phyloP scores from a whole-genome alignment of 2,888 invertebrate genomes.

The Drosophila helvetica region DNA sequence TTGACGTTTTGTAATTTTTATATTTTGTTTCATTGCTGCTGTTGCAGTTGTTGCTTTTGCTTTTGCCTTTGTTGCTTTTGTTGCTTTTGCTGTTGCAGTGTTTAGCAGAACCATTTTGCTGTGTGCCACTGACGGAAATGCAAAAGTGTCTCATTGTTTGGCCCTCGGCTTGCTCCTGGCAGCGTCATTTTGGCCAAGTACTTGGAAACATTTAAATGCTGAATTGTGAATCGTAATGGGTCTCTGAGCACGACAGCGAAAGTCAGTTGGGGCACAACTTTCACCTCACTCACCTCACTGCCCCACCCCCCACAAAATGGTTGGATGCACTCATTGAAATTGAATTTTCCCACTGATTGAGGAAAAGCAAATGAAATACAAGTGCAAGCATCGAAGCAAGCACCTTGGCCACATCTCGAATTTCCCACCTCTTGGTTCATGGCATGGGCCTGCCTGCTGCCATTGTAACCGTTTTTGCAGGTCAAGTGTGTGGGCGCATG shows the following conservation, averaged over 20 bases:
- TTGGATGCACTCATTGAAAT: constrained; percentile 36
- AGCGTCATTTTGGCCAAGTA: constrained; percentile 66
- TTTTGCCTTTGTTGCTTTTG: constrained; percentile 17
- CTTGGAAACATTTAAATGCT: constrained; percentile 69
- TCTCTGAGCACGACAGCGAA: not conserved
- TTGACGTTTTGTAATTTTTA: constrained; percentile 64
- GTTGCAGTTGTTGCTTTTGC: constrained; percentile 3
- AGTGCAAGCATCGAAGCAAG: constrained; percentile 24
- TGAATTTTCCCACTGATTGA: constrained; percentile 33
- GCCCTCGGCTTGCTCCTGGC: constrained; percentile 44
- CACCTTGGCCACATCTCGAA: constrained; percentile 34
- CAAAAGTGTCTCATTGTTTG: constrained; percentile 72
- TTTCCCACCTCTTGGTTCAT: constrained; percentile 31
- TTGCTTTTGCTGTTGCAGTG: constrained; percentile 39
- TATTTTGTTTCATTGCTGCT: constrained; percentile 44
- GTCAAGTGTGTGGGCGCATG: constrained; percentile 66
- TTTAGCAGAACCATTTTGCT: constrained; percentile 64
- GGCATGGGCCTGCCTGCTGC: constrained; percentile 19
- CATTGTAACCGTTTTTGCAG: constrained; percentile 58
- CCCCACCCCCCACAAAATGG: not conserved
- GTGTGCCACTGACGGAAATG: constrained; percentile 65
- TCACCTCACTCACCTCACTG: constrained; percentile 3
- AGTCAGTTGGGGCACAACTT: constrained; percentile 8
- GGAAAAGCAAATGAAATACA: constrained; percentile 29
- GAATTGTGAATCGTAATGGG: constrained; percentile 52